These are phyloP conservation scores for Chaenogobius annularis DNA, from an alignment of 2,113 vertebrate genomes.

Conservation along the genomic window DNA sequence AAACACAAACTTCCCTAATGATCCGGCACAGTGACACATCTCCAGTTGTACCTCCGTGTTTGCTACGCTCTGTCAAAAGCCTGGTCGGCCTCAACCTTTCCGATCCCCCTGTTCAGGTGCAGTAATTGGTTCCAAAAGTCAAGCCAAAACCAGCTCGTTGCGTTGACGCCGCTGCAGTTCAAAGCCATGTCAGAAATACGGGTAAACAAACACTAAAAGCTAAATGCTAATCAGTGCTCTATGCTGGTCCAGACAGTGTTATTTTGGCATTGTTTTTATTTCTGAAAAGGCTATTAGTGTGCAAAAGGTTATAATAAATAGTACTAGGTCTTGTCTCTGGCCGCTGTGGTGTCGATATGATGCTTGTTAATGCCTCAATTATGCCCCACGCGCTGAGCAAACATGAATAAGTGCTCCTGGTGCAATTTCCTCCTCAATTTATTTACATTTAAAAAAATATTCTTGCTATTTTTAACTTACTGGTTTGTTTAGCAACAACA, in stretches of 20 bases:
- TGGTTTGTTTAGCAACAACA: neutral
- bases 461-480: neutral
- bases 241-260: neutral
- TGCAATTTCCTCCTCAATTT: conserved; percentile 4
- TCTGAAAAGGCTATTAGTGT: neutral
- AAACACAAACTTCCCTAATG: neutral
- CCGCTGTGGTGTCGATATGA: neutral
- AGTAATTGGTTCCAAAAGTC: conserved; percentile 34
- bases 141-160: neutral
- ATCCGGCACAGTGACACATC: neutral
- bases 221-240: neutral
- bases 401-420: neutral
- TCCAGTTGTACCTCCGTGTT: conserved; percentile 12
- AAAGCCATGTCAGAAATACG: conserved; percentile 1
- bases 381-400: neutral
- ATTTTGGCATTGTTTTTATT: neutral
- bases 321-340: neutral
- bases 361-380: neutral
- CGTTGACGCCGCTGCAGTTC: conserved; percentile 15
- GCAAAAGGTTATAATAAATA: conserved; percentile 4
- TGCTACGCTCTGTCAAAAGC: conserved; percentile 17
- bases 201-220: conserved; percentile 3
- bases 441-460: neutral
- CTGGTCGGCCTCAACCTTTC: neutral
- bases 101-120: conserved; percentile 31